Conservation (phyloP, 2,797 vertebrate genomes). For the Brotula barbata region DNA sequence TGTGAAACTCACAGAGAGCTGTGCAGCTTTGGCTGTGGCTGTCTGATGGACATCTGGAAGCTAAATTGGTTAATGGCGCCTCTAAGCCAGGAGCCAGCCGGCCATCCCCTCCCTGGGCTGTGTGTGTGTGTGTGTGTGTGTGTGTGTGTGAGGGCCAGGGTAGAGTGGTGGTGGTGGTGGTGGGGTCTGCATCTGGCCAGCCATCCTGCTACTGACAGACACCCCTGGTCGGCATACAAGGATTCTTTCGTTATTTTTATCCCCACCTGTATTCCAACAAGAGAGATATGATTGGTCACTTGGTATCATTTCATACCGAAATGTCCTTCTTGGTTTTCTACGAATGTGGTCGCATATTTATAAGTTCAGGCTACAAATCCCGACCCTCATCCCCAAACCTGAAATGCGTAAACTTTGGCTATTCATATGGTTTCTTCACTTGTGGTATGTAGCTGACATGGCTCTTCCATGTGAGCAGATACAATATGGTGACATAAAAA, state of each 20-base stretch:
- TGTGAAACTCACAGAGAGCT: slow-evolving; percentile 68
- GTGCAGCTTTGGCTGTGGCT: slow-evolving; percentile 78
- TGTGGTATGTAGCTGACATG: too few relatives aligned
- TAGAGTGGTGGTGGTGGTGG: slow-evolving; percentile 13
- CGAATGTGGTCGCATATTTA: too few relatives aligned
- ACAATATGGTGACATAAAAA: too few relatives aligned
- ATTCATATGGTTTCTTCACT: too few relatives aligned
- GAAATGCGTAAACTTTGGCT: too few relatives aligned
- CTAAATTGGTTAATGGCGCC: slow-evolving; percentile 87
- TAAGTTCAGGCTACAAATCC: too few relatives aligned
- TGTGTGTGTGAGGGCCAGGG: slow-evolving; percentile 25
- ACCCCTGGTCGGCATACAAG: slow-evolving; percentile 55
- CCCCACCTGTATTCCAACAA: too few relatives aligned
- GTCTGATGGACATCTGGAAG: slow-evolving; percentile 86
- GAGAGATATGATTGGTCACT: too few relatives aligned
- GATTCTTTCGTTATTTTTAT: slow-evolving; percentile 14
- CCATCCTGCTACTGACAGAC: slow-evolving; percentile 56
- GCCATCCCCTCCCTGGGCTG: slow-evolving; percentile 73
- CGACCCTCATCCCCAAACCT: too few relatives aligned
- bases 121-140: slow-evolving; percentile 34
- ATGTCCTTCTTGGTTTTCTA: too few relatives aligned
- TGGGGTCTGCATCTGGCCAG: slow-evolving; percentile 68
- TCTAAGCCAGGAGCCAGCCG: slow-evolving; percentile 84
- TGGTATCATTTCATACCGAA: too few relatives aligned
- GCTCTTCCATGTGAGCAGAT: too few relatives aligned